A percentile compares a stretch with the other conserved stretches of the same genome.
These are phyloP conservation scores for Tadarida brasiliensis DNA, from an alignment of 2,797 vertebrate species.

Conservation along the genomic window DNA sequence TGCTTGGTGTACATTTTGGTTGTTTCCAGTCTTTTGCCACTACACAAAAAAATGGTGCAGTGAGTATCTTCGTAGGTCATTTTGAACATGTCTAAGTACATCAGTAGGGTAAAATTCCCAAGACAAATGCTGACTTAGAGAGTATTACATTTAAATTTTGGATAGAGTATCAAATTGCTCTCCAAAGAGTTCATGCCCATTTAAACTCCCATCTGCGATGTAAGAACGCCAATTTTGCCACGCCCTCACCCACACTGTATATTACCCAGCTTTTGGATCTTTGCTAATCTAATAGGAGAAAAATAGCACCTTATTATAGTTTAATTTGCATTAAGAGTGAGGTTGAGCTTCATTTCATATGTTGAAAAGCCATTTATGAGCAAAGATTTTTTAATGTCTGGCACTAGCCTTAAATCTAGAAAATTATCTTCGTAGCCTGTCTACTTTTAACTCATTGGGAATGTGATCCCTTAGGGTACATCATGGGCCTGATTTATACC, in stretches of 20 bases:
- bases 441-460: not conserved
- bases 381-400: constrained; percentile 72
- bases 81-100: constrained; percentile 29
- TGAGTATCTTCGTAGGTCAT: not conserved
- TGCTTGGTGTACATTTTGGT: not conserved
- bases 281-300: constrained; percentile 67
- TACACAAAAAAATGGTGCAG: not conserved
- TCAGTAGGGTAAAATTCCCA: constrained; percentile 36
- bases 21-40: not conserved
- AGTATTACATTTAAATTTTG: constrained; percentile 62
- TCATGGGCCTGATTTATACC: not conserved
- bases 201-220: constrained; percentile 55
- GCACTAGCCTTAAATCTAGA: constrained; percentile 62
- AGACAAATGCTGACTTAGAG: constrained; percentile 55
- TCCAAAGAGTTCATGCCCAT: constrained; percentile 47
- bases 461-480: not conserved
- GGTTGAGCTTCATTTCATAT: constrained; percentile 69
- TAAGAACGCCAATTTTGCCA: constrained; percentile 66
- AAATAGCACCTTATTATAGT: constrained; percentile 71
- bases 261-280: constrained; percentile 74
- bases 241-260: not conserved
- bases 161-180: constrained; percentile 69
- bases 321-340: constrained; percentile 75
- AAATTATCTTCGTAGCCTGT: constrained; percentile 46
- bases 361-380: constrained; percentile 75